Conservation (phyloP, 2,888 invertebrate species). For the Teleiodes luculella region DNA sequence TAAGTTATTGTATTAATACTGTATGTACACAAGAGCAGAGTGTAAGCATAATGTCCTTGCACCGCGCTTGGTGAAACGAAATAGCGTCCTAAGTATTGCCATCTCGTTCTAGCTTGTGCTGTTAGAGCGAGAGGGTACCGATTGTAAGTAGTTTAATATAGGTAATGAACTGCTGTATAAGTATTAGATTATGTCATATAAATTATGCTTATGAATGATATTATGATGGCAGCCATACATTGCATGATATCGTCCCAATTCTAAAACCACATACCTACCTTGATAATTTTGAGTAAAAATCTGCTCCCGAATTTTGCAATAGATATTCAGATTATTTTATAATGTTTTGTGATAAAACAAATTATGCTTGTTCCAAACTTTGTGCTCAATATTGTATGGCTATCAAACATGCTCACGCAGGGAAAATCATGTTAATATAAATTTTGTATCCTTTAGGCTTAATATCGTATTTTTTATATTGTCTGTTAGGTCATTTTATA, state of each 20-base stretch:
- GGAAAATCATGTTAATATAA: not conserved
- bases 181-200: not conserved
- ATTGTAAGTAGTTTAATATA: not conserved
- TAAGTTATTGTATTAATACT: not conserved
- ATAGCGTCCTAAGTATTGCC: not conserved
- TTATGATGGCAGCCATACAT: slow-evolving; percentile 5
- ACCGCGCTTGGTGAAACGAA: not conserved
- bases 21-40: not conserved
- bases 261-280: too few species aligned
- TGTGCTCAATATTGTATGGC: not conserved
- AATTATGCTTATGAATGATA: slow-evolving; percentile 5
- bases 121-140: not conserved
- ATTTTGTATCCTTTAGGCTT: too few species aligned
- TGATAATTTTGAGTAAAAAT: too few species aligned
- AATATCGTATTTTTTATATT: not conserved
- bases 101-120: not conserved
- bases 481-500: not conserved
- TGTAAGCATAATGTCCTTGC: not conserved
- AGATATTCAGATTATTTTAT: too few species aligned
- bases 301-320: too few species aligned
- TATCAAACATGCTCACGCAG: not conserved
- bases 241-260: not conserved
- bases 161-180: not conserved
- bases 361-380: not conserved
- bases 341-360: not conserved